Base-by-base conservation (phyloP, 2,888 invertebrate genomes). In the Piscicola geometra region DNA sequence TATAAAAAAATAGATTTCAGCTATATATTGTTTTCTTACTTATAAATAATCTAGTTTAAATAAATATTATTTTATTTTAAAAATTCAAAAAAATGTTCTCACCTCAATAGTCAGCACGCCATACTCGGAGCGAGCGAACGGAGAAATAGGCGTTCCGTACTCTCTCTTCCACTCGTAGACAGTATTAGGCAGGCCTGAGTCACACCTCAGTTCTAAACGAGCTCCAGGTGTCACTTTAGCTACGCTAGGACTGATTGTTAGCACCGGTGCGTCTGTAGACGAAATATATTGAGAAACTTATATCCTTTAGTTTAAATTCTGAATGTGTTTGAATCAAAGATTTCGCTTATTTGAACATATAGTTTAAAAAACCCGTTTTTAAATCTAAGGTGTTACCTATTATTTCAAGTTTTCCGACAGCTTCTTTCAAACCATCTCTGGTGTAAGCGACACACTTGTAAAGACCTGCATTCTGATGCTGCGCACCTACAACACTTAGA, bases 41-140 rank as follows among this genome's bases (percentile, higher is more conserved):
- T n/a, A n/a, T n/a, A n/a, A n/a, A n/a, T n/a, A n/a, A n/a, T n/a
- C n/a, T n/a, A n/a, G n/a, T n/a, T n/a, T n/a, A n/a, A n/a, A n/a
- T n/a, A n/a, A n/a, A n/a, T n/a, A n/a, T n/a, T n/a, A n/a, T n/a
- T n/a, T n/a, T n/a, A n/a, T n/a, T n/a, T 47, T 47, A 47, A 47
- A 47, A 47, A 47, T 47, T 47, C 21, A 47, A 47, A 9, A 21
- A 47, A 21, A 21, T 21, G 12, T 15, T 56, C 25, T 56, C 25
- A 56, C 60, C 60, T 56, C 60, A n/a, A 56, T 56, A 5, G 60
- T 56, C n/a, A 56, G 60, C 9, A 25, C n/a, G 9, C 60, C 60
- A 56, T 56, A 56, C 5, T 25, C 3, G 3, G 60, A 25, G 60
- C 21, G n/a, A n/a, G 21, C n/a, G 21, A 25, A 25, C 15, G 60